A percentile compares a stretch with the other conserved stretches of the same genome.
Conservation (phyloP, 2,113 vertebrate species). For the Semicossyphus pulcher region DNA sequence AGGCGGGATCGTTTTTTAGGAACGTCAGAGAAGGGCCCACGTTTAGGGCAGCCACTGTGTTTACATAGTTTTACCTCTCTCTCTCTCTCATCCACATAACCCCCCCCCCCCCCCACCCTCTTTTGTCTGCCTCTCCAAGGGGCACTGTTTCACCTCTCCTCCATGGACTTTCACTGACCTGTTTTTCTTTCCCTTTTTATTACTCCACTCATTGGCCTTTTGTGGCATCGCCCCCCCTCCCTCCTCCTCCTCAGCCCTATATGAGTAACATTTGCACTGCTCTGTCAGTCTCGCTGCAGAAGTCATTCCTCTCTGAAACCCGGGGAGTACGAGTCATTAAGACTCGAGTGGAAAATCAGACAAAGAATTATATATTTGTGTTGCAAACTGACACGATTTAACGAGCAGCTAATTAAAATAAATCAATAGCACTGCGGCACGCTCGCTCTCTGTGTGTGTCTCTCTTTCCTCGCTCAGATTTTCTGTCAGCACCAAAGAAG, state of each 20-base stretch:
- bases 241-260: constrained; percentile 32
- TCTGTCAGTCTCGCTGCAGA: constrained; percentile 63
- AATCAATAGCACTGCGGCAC: constrained; percentile 86
- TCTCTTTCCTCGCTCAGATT: constrained; percentile 57
- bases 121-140: constrained; percentile 76
- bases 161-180: constrained; percentile 82
- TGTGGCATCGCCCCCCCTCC: constrained; percentile 61
- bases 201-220: constrained; percentile 80
- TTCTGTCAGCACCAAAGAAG: constrained; percentile 56
- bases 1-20: constrained; percentile 79
- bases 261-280: constrained; percentile 77
- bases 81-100: constrained; percentile 58
- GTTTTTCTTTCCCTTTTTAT: constrained; percentile 82
- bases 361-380: constrained; percentile 86
- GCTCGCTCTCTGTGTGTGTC: constrained; percentile 59
- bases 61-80: constrained; percentile 84
- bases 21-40: constrained; percentile 81
- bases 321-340: constrained; percentile 76
- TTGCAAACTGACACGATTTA: constrained; percentile 84
- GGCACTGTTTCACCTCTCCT: constrained; percentile 80
- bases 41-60: constrained; percentile 86
- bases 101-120: constrained; percentile 51
- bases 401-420: constrained; percentile 87
- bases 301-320: constrained; percentile 71
- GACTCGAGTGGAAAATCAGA: constrained; percentile 80